Conservation (phyloP, 2,797 vertebrate species). For the Mormyrus proboscirostris region DNA sequence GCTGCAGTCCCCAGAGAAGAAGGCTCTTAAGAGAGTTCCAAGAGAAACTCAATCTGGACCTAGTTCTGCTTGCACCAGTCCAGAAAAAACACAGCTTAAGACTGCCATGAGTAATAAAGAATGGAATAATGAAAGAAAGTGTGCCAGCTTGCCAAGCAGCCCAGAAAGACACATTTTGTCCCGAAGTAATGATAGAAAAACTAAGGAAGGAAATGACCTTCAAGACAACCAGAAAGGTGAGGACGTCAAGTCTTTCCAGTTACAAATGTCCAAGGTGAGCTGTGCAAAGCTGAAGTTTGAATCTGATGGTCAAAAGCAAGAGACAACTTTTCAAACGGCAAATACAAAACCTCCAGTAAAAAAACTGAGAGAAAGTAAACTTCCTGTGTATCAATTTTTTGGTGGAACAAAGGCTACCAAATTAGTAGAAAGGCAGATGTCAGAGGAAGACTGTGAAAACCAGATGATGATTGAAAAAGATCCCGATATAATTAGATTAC, state of each 20-base stretch:
- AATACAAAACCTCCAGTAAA: conserved; percentile 83
- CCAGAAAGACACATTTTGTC: conserved; percentile 68
- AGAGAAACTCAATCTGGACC: conserved; percentile 76
- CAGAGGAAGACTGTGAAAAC: conserved; percentile 44
- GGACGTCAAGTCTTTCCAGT: conserved; percentile 65
- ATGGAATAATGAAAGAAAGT: conserved; percentile 73
- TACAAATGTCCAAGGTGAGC: conserved; percentile 83
- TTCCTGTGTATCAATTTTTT: conserved; percentile 78
- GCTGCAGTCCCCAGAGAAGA: conserved; percentile 95
- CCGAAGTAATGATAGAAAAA: conserved; percentile 59
- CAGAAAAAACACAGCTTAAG: conserved; percentile 75
- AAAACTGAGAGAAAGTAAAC: conserved; percentile 84
- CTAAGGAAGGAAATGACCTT: conserved; percentile 57
- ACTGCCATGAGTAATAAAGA: conserved; percentile 58
- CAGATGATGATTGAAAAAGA: conserved; percentile 37
- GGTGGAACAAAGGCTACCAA: conserved; percentile 70
- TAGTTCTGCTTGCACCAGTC: conserved; percentile 78
- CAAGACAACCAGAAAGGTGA: conserved; percentile 60
- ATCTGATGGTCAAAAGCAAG: conserved; percentile 70
- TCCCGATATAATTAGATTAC: conserved; percentile 40
- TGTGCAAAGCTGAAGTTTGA: conserved; percentile 90
- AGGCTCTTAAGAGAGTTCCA: conserved; percentile 66
- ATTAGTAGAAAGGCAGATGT: conserved; percentile 56
- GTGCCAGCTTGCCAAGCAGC: conserved; percentile 75
- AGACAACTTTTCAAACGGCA: conserved; percentile 53